Evolutionary conservation across 2,113 vertebrate species (phyloP).

Genomic region (Brachyhypopomus occidentalis): DNA sequence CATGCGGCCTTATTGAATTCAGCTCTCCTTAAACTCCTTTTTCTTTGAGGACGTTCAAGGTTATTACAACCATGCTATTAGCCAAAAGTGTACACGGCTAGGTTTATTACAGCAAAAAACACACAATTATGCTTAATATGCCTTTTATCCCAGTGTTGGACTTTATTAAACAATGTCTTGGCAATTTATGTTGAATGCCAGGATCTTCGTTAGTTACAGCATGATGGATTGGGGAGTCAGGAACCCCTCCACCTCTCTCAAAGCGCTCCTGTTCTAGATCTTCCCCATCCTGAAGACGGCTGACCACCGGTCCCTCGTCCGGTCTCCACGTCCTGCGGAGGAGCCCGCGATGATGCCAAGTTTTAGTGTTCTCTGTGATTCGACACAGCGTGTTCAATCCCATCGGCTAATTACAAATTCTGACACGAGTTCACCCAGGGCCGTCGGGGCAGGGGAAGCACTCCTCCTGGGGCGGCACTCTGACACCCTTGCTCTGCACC

Average conservation of each 20-base stretch:
- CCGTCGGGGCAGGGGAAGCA: not conserved
- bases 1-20: slow-evolving; percentile 48
- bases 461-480: slow-evolving; percentile 15
- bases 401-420: slow-evolving; percentile 35
- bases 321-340: slow-evolving; percentile 6
- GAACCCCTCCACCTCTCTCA: not conserved
- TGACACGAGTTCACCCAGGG: slow-evolving; percentile 28
- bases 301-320: slow-evolving; percentile 13
- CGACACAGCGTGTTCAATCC: slow-evolving; percentile 1
- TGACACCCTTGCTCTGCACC: slow-evolving; percentile 3
- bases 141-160: slow-evolving; percentile 29
- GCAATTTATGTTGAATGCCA: slow-evolving; percentile 37
- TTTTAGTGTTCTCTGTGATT: slow-evolving; percentile 3
- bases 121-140: slow-evolving; percentile 28
- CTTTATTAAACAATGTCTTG: slow-evolving; percentile 27
- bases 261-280: slow-evolving; percentile 29
- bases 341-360: not conserved
- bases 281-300: not conserved
- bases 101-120: slow-evolving; percentile 43
- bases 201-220: slow-evolving; percentile 5
- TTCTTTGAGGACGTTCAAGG: slow-evolving; percentile 16
- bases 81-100: slow-evolving; percentile 9
- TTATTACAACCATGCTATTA: slow-evolving; percentile 35
- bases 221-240: not conserved
- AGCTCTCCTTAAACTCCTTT: slow-evolving; percentile 23